Evolutionary conservation across 2,797 vertebrate genomes (phyloP).

Genomic region (Masticophis lateralis): DNA sequence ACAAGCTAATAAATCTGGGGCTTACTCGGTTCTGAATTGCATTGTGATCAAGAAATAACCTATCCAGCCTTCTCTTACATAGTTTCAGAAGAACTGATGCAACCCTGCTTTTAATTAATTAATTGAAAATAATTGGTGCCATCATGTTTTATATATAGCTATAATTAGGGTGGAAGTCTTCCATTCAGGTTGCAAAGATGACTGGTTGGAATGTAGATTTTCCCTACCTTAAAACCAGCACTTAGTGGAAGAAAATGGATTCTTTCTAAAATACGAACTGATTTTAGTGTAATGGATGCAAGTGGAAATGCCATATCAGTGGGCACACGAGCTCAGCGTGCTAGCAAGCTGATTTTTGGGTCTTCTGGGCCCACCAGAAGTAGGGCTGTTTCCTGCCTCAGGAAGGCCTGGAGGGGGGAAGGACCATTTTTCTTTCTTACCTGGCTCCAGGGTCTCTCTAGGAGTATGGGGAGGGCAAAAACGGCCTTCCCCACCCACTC

Average conservation of each 20-base stretch:
- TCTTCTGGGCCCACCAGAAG: no score
- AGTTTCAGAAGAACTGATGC: background rate
- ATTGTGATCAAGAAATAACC: background rate
- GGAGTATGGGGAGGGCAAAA: no score
- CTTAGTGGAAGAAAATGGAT: background rate
- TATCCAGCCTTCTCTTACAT: background rate
- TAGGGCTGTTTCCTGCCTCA: no score
- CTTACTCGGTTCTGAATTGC: background rate
- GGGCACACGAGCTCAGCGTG: no score
- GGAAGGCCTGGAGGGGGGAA: no score
- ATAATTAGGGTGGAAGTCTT: background rate
- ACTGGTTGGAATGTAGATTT: background rate
- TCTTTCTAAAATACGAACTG: background rate
- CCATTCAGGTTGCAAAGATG: background rate
- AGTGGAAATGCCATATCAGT: background rate
- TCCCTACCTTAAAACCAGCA: background rate
- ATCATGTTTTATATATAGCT: background rate
- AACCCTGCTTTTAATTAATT: background rate
- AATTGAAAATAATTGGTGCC: background rate
- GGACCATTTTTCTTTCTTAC: no score
- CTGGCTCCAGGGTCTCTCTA: no score
- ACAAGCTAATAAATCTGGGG: constrained; percentile 7
- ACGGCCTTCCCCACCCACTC: no score
- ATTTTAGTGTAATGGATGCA: background rate
- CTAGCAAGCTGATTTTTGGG: no score